Evolutionary conservation across 2,888 invertebrate species (phyloP), one percentile per base, ranked within the genome.

Genomic region (Mythimna loreyi): DNA sequence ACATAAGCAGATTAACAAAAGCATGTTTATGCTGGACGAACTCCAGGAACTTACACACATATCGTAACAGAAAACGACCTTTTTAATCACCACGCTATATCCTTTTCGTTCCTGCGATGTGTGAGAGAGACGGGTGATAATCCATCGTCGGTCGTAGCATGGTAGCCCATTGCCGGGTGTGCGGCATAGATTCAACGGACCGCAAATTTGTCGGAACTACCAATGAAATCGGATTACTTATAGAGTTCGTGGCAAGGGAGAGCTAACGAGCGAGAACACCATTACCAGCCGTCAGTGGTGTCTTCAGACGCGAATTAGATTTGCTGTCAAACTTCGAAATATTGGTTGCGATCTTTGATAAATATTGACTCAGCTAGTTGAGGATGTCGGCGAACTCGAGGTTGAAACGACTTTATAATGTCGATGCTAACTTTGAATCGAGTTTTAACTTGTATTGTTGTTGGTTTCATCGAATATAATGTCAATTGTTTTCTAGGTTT

Each of bases 201-300:
- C 93, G 93, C 93, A 94, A 95, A 95, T 94, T 94, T 93, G 93
- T 93, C 91, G 93, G 92, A 92, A 92, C 92, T 92, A 91, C 89
- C 92, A 91, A 90, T 92, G 93, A 92, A 94, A 94, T 93, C 92
- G 91, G 93, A 94, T 95, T 94, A 94, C 92, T 84, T 88, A 87
- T 84, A 84, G 88, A 90, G 87, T 89, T 88, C 84, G 89, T 87
- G 87, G 89, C 87, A 86, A 89, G 89, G 89, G 90, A 90, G 87
- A 87, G 90, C 91, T 93, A 94, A 94, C 94, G 92, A 93, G 90
- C 88, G 80, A 81, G 90, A 91, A 90, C 90, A 88, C 91, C 86
- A 92, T 93, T 93, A 93, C 85, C 84, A 89, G 86, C 87, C 87
- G 87, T 89, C 90, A 89, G 69, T 87, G 80, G 81, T 87, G 86